Percentiles rank a stretch among this genome's conserved stretches.
Conservation (phyloP, 2,113 vertebrate genomes). For the Callorhinus ursinus region DNA sequence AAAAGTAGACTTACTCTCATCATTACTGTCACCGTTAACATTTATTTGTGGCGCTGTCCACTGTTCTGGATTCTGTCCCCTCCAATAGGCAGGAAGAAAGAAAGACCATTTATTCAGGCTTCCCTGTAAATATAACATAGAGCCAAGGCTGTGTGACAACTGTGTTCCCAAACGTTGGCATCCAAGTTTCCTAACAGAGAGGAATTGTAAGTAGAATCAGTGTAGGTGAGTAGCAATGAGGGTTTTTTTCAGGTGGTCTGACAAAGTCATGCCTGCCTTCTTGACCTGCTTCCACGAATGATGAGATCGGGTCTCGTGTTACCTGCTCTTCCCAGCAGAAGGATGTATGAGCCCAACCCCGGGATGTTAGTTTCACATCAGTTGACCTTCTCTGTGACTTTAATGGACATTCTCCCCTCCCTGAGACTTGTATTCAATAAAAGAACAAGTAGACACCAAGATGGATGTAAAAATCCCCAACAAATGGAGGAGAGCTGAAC, state of each 20-base stretch:
- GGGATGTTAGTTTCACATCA: not conserved
- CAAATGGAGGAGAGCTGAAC: not conserved
- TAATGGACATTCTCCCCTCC: not conserved
- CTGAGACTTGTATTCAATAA: not conserved
- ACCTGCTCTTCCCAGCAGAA: not conserved
- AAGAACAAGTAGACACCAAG: not conserved
- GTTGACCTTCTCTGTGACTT: not conserved
- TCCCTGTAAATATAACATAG: not conserved
- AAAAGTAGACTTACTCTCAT: not conserved
- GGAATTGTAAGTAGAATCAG: not conserved
- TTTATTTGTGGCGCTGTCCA: not conserved
- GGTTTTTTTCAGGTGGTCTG: not conserved
- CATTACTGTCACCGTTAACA: not conserved
- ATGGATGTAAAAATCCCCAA: not conserved
- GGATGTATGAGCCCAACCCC: not conserved
- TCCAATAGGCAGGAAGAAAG: not conserved
- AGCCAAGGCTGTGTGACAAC: not conserved
- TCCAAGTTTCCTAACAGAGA: not conserved
- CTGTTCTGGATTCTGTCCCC: not conserved
- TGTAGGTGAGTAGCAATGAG: accelerated
- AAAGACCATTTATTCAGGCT: not conserved
- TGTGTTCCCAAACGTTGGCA: not conserved
- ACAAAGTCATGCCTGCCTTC: not conserved
- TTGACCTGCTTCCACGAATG: not conserved
- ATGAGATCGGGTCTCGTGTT: not conserved